Percentiles rank a stretch among this genome's conserved stretches.
phyloP scores from a whole-genome alignment of 2,797 vertebrate species.

The Vultur gryphus region DNA sequence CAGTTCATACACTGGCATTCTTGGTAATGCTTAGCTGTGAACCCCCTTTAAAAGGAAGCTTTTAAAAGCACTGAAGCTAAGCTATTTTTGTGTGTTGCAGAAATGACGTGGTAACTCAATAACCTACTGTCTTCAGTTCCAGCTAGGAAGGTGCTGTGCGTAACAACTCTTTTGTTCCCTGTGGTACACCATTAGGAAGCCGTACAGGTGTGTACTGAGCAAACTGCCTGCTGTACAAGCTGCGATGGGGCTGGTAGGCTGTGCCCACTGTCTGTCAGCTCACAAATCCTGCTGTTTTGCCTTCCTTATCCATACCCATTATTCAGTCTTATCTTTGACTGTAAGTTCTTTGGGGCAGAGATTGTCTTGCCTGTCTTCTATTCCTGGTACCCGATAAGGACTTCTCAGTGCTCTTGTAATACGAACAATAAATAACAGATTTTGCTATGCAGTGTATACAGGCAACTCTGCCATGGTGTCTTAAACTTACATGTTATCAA shows the following conservation, averaged over 20 bases:
- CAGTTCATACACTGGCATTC: slow-evolving; percentile 56
- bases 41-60: slow-evolving; percentile 63
- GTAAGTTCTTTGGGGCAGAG: background rate
- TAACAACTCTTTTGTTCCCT: background rate
- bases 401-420: background rate
- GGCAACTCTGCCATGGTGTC: background rate
- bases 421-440: background rate
- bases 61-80: slow-evolving; percentile 33
- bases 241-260: background rate
- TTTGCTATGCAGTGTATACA: background rate
- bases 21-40: slow-evolving; percentile 67
- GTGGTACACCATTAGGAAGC: background rate
- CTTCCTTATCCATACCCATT: background rate
- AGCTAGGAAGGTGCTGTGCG: background rate
- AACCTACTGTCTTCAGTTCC: background rate
- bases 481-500: background rate
- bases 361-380: background rate
- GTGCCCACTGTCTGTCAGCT: background rate
- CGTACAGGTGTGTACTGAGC: slow-evolving; percentile 4
- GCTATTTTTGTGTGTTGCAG: background rate
- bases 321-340: background rate
- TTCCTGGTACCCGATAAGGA: background rate
- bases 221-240: background rate
- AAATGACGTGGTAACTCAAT: background rate
- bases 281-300: background rate